Evolutionary conservation across 2,797 vertebrate genomes (phyloP).

Genomic region (Benthosema pterotum): DNA sequence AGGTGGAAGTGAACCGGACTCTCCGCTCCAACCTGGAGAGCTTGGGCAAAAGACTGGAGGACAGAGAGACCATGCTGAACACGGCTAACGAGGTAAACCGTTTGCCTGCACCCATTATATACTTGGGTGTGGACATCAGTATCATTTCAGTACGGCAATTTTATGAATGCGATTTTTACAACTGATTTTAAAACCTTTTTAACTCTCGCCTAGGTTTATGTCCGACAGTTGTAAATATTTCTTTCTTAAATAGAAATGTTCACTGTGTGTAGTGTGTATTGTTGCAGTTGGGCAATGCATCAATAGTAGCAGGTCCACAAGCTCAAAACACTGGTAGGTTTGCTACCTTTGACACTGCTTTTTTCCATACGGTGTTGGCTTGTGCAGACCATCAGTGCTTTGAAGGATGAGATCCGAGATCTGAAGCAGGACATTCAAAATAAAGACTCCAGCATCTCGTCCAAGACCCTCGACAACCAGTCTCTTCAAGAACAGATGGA

Average conservation of each 20-base stretch:
- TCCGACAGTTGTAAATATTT: no score
- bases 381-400: conserved; percentile 61
- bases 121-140: no score
- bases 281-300: no score
- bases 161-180: no score
- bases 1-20: conserved; percentile 79
- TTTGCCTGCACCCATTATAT: no score
- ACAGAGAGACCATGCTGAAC: conserved; percentile 82
- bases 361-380: conserved; percentile 15
- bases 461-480: conserved; percentile 73
- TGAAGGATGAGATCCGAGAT: conserved; percentile 79
- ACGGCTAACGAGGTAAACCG: conserved; percentile 84
- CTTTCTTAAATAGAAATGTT: no score
- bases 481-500: conserved; percentile 86
- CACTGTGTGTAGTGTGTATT: no score
- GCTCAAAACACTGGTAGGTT: no score
- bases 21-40: conserved; percentile 83
- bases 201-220: no score
- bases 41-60: conserved; percentile 84
- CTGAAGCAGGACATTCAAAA: conserved; percentile 77
- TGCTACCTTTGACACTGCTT: not conserved
- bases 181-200: no score
- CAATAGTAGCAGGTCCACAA: no score
- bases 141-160: no score
- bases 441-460: conserved; percentile 69